A percentile compares a stretch with the other conserved stretches of the same genome.
phyloP scores from a whole-genome alignment of 2,797 vertebrate species.

The Pempheris klunzingeri region DNA sequence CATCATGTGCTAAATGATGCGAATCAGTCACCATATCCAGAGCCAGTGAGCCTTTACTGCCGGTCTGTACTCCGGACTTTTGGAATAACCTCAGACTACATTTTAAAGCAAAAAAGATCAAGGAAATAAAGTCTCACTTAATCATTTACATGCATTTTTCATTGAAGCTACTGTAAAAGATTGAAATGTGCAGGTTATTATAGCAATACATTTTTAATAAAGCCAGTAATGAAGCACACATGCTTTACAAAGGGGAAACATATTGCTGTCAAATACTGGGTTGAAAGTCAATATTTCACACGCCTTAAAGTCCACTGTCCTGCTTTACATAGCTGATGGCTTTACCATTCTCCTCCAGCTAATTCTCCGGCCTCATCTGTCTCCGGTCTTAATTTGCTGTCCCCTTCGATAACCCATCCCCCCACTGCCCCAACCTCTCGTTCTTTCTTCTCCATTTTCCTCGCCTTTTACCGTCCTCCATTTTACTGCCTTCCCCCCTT shows the following conservation, averaged over 20 bases:
- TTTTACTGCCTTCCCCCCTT: conserved; percentile 17
- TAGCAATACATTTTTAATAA: not conserved
- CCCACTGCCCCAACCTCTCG: conserved; percentile 1
- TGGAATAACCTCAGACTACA: not conserved
- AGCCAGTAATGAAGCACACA: not conserved
- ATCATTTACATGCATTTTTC: not conserved
- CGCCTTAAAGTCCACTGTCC: conserved; percentile 10
- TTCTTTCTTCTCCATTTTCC: conserved; percentile 26
- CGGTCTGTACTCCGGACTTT: not conserved
- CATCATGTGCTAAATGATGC: conserved; percentile 57
- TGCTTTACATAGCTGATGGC: conserved; percentile 24
- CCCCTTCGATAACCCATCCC: not conserved
- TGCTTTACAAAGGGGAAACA: not conserved
- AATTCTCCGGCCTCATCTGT: conserved; percentile 16
- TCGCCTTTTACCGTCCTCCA: conserved; percentile 20
- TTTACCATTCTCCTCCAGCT: conserved; percentile 9
- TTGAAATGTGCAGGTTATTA: not conserved
- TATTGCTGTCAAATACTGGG: not conserved
- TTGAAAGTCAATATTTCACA: not conserved
- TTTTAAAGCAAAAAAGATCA: not conserved
- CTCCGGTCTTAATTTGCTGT: conserved; percentile 8
- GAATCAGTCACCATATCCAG: conserved; percentile 32
- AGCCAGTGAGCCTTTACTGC: conserved; percentile 22
- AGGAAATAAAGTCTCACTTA: rapidly evolving
- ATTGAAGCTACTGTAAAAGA: not conserved